Evolutionary conservation across 2,888 invertebrate species (phyloP).

Genomic region (Cephus runcator): DNA sequence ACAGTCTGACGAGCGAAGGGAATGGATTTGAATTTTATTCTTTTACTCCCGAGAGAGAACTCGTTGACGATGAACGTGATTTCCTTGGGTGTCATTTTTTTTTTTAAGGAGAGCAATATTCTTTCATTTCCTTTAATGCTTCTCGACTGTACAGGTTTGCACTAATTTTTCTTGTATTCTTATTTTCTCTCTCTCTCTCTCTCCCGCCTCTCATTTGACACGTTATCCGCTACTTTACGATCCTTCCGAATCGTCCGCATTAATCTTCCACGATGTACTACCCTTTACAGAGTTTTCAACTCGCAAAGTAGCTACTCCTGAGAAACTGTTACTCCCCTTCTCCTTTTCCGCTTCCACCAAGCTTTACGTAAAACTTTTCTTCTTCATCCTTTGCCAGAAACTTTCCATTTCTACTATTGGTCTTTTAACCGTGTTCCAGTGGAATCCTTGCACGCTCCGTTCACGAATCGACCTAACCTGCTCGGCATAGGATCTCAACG

Average conservation of each 20-base stretch:
- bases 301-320: not conserved
- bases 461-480: not conserved
- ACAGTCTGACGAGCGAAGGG: not conserved
- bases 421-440: not conserved
- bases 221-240: not conserved
- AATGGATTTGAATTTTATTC: not conserved
- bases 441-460: not conserved
- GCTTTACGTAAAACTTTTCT: not conserved
- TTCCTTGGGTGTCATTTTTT: not conserved
- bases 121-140: not conserved
- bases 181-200: not conserved
- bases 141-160: not conserved
- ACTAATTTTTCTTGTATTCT: not conserved
- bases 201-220: not conserved
- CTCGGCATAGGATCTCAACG: not conserved
- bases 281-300: conserved; percentile 1
- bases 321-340: not conserved
- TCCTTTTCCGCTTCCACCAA: not conserved
- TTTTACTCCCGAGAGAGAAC: not conserved
- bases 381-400: not conserved
- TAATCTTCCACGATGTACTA: conserved; percentile 2
- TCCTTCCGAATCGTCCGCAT: conserved; percentile 2
- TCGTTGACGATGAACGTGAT: not conserved
- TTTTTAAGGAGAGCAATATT: not conserved
- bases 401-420: not conserved